These are phyloP conservation scores for Xenopus laevis DNA, from an alignment of 2,113 vertebrate species.

Conservation along the genomic window DNA sequence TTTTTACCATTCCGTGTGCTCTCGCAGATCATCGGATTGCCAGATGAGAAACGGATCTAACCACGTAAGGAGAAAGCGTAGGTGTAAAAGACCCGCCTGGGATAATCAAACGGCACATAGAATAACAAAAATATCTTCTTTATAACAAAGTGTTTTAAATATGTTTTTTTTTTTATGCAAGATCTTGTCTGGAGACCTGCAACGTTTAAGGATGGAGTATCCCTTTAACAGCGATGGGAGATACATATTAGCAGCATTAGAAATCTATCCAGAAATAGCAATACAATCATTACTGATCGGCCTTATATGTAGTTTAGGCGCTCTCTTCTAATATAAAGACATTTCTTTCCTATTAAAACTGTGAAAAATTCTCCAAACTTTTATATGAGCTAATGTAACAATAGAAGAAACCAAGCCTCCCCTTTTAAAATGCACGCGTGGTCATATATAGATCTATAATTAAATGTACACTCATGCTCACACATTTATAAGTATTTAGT, in stretches of 20 bases:
- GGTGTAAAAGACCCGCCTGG: too few species aligned
- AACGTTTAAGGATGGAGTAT: too few species aligned
- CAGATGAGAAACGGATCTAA: too few species aligned
- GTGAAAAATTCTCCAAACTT: too few species aligned
- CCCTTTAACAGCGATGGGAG: not conserved
- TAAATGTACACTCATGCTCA: not conserved
- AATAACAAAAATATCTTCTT: too few species aligned
- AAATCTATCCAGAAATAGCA: not conserved
- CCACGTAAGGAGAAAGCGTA: too few species aligned
- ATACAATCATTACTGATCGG: conserved; percentile 15
- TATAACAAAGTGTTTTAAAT: too few species aligned
- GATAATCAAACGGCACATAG: too few species aligned
- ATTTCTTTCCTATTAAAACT: not conserved
- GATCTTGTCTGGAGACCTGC: too few species aligned
- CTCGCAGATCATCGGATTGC: too few species aligned
- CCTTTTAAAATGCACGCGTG: not conserved
- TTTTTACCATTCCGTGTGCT: too few species aligned
- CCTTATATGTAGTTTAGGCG: not conserved
- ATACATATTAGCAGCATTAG: not conserved
- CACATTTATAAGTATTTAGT: conserved; percentile 11
- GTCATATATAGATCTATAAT: conserved; percentile 11
- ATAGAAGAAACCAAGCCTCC: not conserved
- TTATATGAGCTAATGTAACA: not conserved
- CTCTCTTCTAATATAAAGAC: not conserved
- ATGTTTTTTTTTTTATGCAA: too few species aligned